Evolutionary conservation across 30 jellyfish, hydroid and myxozoan species (phyloP).

Genomic region (Aurelia sp.): DNA sequence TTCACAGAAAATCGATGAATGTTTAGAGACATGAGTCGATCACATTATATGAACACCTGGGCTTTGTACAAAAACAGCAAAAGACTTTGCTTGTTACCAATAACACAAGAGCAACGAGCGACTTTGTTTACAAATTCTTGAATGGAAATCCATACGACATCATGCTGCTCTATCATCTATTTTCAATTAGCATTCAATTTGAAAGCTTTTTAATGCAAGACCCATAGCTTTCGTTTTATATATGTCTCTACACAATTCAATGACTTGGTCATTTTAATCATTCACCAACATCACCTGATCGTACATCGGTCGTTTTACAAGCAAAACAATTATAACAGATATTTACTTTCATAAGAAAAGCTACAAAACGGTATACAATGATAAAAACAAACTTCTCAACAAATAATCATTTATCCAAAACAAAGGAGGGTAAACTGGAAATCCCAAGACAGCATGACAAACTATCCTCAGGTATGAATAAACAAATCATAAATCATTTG

Average conservation of each 20-base stretch:
- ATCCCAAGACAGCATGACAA: no score
- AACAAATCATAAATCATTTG: no score
- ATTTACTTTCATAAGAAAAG: no score
- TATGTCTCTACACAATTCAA: neutral
- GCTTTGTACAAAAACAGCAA: slow-evolving; percentile 25
- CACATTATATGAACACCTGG: slow-evolving; percentile 57
- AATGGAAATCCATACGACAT: slow-evolving; percentile 23
- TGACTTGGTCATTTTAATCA: no score
- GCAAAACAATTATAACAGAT: no score
- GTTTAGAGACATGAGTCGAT: slow-evolving; percentile 59
- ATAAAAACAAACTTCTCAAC: no score
- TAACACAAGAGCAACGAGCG: slow-evolving; percentile 39
- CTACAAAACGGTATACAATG: no score
- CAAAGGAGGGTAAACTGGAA: no score
- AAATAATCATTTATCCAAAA: no score
- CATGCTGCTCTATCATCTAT: slow-evolving; percentile 48
- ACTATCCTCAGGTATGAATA: no score
- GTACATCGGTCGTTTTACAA: no score
- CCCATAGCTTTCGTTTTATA: neutral
- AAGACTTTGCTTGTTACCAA: slow-evolving; percentile 32
- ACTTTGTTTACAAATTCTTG: slow-evolving; percentile 41
- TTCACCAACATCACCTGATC: no score
- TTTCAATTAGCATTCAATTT: slow-evolving; percentile 28
- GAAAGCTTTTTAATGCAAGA: slow-evolving; percentile 7
- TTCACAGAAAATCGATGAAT: slow-evolving; percentile 41